These are phyloP conservation scores for Cryptus viduatorius DNA, from an alignment of 2,888 invertebrate species.

Conservation along the genomic window DNA sequence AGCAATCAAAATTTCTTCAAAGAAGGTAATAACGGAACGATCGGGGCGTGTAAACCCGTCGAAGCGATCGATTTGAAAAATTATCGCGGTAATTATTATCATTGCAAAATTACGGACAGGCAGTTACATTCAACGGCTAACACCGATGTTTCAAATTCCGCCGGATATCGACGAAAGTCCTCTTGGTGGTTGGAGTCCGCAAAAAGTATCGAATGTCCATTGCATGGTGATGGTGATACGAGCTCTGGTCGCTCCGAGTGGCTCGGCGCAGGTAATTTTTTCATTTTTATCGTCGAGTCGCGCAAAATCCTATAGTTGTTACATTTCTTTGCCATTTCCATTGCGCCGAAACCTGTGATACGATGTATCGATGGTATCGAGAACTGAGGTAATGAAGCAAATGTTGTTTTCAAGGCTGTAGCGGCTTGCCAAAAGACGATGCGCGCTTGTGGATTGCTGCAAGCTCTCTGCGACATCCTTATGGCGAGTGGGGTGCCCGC, in stretches of 20 bases:
- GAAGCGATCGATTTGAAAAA: background rate
- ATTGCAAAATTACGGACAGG: slow-evolving; percentile 83
- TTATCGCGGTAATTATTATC: slow-evolving; percentile 11
- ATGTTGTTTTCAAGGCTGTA: slow-evolving; percentile 74
- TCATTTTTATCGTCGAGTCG: background rate
- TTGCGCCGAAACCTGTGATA: too few species aligned
- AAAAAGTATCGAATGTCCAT: slow-evolving; percentile 97
- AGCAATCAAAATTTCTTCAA: slow-evolving; percentile 99
- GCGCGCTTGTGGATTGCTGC: slow-evolving; percentile 93
- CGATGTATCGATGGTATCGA: too few species aligned
- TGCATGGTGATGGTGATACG: slow-evolving; percentile 96
- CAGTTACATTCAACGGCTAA: slow-evolving; percentile 95
- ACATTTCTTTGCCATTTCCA: too few species aligned
- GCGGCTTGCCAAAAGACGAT: slow-evolving; percentile 94
- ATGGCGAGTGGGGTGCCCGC: slow-evolving; percentile 99
- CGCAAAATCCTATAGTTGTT: background rate
- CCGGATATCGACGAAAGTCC: slow-evolving; percentile 89
- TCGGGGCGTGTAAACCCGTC: too few species aligned
- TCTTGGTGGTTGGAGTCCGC: slow-evolving; percentile 93
- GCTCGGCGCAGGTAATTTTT: slow-evolving; percentile 92
- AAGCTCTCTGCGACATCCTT: slow-evolving; percentile 94
- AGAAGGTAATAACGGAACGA: slow-evolving; percentile 88
- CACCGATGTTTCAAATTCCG: slow-evolving; percentile 94
- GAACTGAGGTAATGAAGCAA: background rate
- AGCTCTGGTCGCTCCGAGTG: slow-evolving; percentile 96